Evolutionary conservation across 2,797 vertebrate genomes (phyloP).

Genomic region (Acipenser oxyrinchus): DNA sequence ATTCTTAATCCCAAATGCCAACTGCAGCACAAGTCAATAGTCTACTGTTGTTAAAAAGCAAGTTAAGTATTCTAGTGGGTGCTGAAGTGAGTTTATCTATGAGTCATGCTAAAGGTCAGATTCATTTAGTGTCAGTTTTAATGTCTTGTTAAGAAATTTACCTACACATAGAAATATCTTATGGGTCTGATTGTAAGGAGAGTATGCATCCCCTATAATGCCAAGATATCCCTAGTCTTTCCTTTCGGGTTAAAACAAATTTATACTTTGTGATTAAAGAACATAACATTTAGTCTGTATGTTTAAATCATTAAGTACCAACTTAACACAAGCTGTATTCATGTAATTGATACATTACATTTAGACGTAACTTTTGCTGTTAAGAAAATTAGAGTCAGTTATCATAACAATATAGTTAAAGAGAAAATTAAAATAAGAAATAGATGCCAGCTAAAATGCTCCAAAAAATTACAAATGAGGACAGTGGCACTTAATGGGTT

Average conservation of each 20-base stretch:
- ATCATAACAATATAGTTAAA: no score
- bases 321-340: no score
- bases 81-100: not conserved
- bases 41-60: constrained; percentile 23
- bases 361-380: no score
- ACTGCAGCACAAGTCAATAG: constrained; percentile 8
- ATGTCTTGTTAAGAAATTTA: constrained; percentile 1
- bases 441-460: no score
- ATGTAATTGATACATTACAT: no score
- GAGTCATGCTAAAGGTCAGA: not conserved
- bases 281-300: no score
- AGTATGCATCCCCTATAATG: not conserved
- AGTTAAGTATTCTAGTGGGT: constrained; percentile 25
- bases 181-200: not conserved
- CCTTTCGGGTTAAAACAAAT: not conserved
- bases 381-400: no score
- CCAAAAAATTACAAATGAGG: no score
- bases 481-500: no score
- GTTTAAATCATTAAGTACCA: no score
- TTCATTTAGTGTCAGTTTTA: not conserved
- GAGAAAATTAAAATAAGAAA: no score
- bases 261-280: no score
- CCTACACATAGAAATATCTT: not conserved
- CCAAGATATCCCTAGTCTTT: not conserved
- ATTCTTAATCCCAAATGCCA: constrained; percentile 6